These are phyloP conservation scores for Chauna torquata DNA, from an alignment of 2,113 vertebrate genomes.

Conservation along the genomic window DNA sequence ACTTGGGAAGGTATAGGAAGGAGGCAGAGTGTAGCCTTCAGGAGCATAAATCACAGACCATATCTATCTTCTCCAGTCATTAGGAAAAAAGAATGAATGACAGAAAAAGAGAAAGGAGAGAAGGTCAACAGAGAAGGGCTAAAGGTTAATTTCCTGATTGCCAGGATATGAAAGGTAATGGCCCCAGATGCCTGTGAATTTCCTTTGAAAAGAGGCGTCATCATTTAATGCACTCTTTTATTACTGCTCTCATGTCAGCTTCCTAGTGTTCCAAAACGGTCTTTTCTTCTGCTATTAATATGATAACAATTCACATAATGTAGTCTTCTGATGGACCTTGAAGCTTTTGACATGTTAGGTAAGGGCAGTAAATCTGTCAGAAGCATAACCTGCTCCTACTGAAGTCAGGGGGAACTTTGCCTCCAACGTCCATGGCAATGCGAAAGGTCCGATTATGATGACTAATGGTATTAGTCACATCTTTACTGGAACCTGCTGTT, in stretches of 20 bases:
- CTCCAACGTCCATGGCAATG: neutral
- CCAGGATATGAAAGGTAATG: conserved; percentile 59
- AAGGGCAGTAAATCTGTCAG: conserved; percentile 13
- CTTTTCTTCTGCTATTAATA: neutral
- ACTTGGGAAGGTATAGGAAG: neutral
- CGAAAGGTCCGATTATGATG: neutral
- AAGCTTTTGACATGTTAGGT: neutral
- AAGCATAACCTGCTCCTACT: neutral
- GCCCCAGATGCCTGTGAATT: conserved; percentile 39
- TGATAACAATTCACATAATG: neutral
- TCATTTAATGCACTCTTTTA: conserved; percentile 48
- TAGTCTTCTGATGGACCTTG: neutral
- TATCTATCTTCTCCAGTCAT: conserved; percentile 13
- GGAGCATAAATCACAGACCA: neutral
- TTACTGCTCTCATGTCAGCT: neutral
- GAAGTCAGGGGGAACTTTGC: neutral
- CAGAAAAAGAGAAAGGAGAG: conserved; percentile 53
- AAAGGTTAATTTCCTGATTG: conserved; percentile 59
- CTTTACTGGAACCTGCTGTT: conserved; percentile 58
- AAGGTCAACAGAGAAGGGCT: conserved; percentile 30
- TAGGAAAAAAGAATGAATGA: conserved; percentile 31
- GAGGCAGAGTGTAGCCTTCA: neutral
- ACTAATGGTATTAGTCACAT: conserved; percentile 62
- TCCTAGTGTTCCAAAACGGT: neutral
- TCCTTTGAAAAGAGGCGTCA: conserved; percentile 29